Conservation (phyloP, 2,888 invertebrate genomes). For the Tinea pellionella region DNA sequence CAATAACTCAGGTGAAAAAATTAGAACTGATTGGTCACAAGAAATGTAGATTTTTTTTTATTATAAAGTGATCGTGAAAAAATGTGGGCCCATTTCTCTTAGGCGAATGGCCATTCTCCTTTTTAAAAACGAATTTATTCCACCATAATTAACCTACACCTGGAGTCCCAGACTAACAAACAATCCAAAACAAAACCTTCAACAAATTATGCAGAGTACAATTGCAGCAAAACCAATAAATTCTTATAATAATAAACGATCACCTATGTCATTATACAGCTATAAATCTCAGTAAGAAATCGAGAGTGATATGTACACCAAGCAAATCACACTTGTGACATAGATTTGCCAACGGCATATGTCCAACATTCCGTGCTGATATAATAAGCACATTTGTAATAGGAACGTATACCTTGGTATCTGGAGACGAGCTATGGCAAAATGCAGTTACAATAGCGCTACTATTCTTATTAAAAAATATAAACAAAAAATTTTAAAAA, state of each 20-base stretch:
- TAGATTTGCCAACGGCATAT: slow-evolving; percentile 18
- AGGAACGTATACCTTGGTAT: slow-evolving; percentile 24
- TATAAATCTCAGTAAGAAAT: background rate
- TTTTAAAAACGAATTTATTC: too few relatives aligned
- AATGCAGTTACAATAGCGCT: background rate
- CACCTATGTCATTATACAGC: background rate
- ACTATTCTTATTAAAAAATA: background rate
- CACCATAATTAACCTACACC: too few relatives aligned
- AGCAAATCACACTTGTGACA: slow-evolving; percentile 7
- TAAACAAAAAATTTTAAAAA: too few relatives aligned
- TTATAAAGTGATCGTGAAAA: too few relatives aligned
- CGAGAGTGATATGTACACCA: slow-evolving; percentile 5
- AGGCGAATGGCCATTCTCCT: too few relatives aligned
- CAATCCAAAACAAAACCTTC: too few relatives aligned
- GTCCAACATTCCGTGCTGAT: slow-evolving; percentile 37
- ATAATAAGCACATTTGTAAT: slow-evolving; percentile 59
- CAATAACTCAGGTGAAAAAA: too few relatives aligned
- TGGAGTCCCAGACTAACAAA: too few relatives aligned
- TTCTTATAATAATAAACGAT: background rate
- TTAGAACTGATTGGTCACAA: too few relatives aligned
- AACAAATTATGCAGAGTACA: too few relatives aligned
- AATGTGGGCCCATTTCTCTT: too few relatives aligned
- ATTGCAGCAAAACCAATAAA: background rate
- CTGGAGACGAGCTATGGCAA: background rate
- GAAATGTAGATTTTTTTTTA: too few relatives aligned